phyloP scores from a whole-genome alignment of 1,140 invertebrate genomes.

The Atopsyche davidsoni region DNA sequence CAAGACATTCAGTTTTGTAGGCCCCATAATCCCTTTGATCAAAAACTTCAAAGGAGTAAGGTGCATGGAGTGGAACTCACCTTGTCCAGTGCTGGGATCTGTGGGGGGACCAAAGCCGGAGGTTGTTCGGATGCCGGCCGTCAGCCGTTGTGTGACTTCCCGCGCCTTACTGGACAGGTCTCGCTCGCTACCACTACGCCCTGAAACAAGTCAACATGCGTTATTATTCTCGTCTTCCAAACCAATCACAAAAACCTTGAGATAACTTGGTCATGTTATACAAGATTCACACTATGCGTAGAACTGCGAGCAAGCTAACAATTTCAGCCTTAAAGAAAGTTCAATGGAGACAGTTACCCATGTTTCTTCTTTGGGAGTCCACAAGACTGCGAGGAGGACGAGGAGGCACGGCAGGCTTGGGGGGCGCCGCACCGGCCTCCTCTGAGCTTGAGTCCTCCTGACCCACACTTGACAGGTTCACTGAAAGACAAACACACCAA shows the following conservation, averaged over 20 bases:
- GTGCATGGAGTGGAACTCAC: conserved; percentile 5
- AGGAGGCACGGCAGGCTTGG: conserved; percentile 55
- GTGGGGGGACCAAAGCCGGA: conserved; percentile 5
- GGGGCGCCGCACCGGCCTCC: conserved; percentile 48
- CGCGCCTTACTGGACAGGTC: conserved; percentile 46
- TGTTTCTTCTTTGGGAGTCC: conserved; percentile 24
- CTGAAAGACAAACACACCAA: conserved; percentile 33
- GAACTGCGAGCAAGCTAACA: too few species aligned
- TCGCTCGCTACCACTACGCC: conserved; percentile 50
- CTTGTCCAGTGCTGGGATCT: conserved; percentile 21
- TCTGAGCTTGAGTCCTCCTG: conserved; percentile 75
- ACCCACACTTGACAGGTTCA: conserved; percentile 58
- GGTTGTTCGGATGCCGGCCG: conserved; percentile 30
- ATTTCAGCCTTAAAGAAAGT: too few species aligned
- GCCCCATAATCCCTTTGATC: background rate
- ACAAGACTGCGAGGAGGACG: conserved; percentile 39
- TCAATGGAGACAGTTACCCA: too few species aligned
- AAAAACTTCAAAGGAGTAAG: too few species aligned
- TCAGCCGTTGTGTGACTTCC: conserved; percentile 43
- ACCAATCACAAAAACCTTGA: too few species aligned
- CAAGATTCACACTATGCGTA: too few species aligned
- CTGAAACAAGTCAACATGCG: conserved; percentile 27
- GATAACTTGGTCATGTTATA: too few species aligned
- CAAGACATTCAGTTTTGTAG: background rate
- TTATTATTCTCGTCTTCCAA: too few species aligned